Evolutionary conservation across 2,113 vertebrate species (phyloP), one percentile per base, ranked within the genome.

Genomic region (Vanacampus margaritifer): DNA sequence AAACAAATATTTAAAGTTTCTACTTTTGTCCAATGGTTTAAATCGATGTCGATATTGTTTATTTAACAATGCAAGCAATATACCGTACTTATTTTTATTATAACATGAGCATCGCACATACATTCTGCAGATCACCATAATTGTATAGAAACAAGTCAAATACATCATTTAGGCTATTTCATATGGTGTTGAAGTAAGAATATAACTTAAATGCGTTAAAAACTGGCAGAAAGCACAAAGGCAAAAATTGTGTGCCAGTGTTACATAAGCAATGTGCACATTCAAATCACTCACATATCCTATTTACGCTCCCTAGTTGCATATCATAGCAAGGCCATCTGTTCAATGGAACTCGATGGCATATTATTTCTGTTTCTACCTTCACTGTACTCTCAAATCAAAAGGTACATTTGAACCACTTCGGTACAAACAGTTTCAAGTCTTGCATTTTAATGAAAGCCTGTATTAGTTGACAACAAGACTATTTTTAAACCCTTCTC

Each of bases 211-310:
- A 45, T 73, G 37, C 65, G 79, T 72, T 65, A 64, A 69, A 66
- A 71, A 73, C 16, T 62, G 65, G 32, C 69, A 73, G 68, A 65
- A 74, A 76, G 74, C 69, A 64, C 5, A 9, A 50, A 65, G 45
- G 65, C 53, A 61, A 79, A 67, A 64, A 85, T 54, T 41, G 69
- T 50, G 56, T 69, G 39, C 75, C 64, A 64, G 11, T 65, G 75
- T 84, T 86, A 84, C 81, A 61, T 79, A 86, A 81, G 79, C 74
- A 72, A 75, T 68, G 66, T 65, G 59, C 67, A 73, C 53, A 36
- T 63, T 48, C 46, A 66, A 69, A 12, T 23, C 73, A 64, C 45
- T 81, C 81, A n/a, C n/a, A 59, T 5, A 39, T 32, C 56, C 54
- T 43, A 53, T 67, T 24, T 62, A 35, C 23, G 26, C 14, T 24